These are phyloP conservation scores for Biston stratarius DNA, from an alignment of 2,888 invertebrate genomes.

Conservation along the genomic window DNA sequence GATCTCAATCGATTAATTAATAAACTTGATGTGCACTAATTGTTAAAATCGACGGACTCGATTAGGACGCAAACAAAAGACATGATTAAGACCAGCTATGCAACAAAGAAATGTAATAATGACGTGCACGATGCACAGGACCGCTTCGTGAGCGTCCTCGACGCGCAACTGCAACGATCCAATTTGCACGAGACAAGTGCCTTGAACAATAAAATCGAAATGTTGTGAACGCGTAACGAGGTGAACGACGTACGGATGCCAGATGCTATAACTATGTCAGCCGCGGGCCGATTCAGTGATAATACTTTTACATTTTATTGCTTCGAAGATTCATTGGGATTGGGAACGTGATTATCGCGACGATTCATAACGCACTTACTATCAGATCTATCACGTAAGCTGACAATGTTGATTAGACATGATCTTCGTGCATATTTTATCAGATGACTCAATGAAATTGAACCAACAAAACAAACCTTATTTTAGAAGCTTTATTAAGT, in stretches of 20 bases:
- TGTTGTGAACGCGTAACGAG: conserved; percentile 45
- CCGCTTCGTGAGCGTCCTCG: conserved; percentile 8
- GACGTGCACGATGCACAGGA: background rate
- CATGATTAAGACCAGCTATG: too few species aligned
- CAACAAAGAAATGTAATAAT: too few species aligned
- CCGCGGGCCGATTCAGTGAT: conserved; percentile 30
- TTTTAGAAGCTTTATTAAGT: background rate
- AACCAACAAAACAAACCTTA: conserved; percentile 4
- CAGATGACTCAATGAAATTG: conserved; percentile 14
- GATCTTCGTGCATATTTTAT: conserved; percentile 6
- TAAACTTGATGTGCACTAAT: conserved; percentile 21
- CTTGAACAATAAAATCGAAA: conserved; percentile 47
- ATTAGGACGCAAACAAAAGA: too few species aligned
- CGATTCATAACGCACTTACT: conserved; percentile 12
- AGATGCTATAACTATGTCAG: conserved; percentile 52
- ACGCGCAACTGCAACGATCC: conserved; percentile 39
- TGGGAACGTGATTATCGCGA: conserved; percentile 20
- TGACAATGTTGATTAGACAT: conserved; percentile 24
- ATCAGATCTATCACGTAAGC: conserved; percentile 28
- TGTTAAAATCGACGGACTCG: too few species aligned
- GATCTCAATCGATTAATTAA: conserved; percentile 41
- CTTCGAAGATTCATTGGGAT: conserved; percentile 33
- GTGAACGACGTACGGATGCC: conserved; percentile 41
- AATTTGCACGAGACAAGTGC: conserved; percentile 41
- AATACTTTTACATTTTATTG: conserved; percentile 38